Base-by-base conservation (phyloP, 64 coral and sea anemone genomes). In the Pocillopora damicornis region DNA sequence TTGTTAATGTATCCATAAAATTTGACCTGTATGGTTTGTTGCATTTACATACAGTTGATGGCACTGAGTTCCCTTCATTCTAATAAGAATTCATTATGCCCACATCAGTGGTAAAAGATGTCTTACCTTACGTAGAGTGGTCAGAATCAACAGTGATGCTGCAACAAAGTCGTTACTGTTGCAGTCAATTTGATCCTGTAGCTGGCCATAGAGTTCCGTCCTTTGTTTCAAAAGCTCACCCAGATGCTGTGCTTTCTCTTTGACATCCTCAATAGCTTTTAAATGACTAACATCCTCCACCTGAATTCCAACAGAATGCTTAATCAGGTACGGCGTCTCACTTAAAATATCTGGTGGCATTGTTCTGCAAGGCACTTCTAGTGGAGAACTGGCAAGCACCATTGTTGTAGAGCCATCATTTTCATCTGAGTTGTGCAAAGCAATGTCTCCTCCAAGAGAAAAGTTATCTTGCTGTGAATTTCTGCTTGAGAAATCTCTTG, bases 251-350 rank as follows among this genome's bases (percentile, higher is more conserved):
- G 22, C 36, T 58, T 85, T 85, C 65, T 85, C 81, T 13, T 58
- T 85, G 10, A 85, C 37, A 85, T 5, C 65, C 57, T 58, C 22
- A 15, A 72, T 85, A 8, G 81, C n/a, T 66, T 72, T 85, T 11
- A 23, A 85, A 22, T 73, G 34, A 26, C 81, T 85, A 57, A 58
- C 37, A 30, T 72, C 64, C 11, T 85, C 81, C 56, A 73, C 64
- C 81, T 85, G 81, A 85, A 85, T 26, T 37, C 81, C 81, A 13
- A 85, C 45, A 30, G 81, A 85, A 72, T 85, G 81, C 61, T 73
- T 71, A 14, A 36, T 85, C 12, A 85, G 81, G 22, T 73, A 85
- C 1, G 81, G 81, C 10, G 81, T 85, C 37, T 85, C 61, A 12
- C 38, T 85, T 38, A 85, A 73, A 15, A 85, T 38, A 72, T 85